These are phyloP conservation scores for Terrapene triunguis DNA, from an alignment of 2,113 vertebrate genomes.

Conservation along the genomic window DNA sequence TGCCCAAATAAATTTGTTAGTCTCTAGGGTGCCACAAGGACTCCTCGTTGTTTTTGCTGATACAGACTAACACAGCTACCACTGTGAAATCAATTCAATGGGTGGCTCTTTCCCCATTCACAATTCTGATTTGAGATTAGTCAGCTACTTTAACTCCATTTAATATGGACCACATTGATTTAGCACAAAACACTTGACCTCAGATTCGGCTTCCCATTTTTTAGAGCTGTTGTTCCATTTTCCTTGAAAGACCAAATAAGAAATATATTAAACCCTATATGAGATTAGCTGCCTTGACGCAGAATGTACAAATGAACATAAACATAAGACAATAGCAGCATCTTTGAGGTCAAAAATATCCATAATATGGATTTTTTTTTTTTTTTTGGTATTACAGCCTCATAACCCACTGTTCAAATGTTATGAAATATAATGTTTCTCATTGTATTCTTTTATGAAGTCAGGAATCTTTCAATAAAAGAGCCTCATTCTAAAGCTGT, in stretches of 20 bases:
- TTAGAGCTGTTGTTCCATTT: background rate
- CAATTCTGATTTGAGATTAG: background rate
- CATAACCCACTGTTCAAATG: constrained; percentile 53
- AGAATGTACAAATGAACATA: constrained; percentile 44
- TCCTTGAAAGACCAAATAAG: constrained; percentile 25
- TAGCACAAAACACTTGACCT: background rate
- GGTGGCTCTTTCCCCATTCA: background rate
- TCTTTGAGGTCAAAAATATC: constrained; percentile 34
- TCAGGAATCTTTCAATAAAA: constrained; percentile 42
- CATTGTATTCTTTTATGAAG: constrained; percentile 10
- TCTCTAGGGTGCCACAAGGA: no score
- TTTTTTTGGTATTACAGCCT: background rate
- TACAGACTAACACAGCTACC: no score
- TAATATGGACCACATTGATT: rapidly evolving
- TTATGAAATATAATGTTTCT: constrained; percentile 66
- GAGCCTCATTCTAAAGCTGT: constrained; percentile 25
- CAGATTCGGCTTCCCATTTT: background rate
- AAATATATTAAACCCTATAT: constrained; percentile 7
- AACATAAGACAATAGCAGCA: constrained; percentile 31
- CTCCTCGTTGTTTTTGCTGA: no score
- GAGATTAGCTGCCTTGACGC: constrained; percentile 18
- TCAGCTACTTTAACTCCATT: background rate
- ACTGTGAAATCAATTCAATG: background rate
- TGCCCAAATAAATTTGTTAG: no score
- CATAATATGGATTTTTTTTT: constrained; percentile 1